Conservation (phyloP, 2,113 vertebrate species). For the Cheirogaleus medius region DNA sequence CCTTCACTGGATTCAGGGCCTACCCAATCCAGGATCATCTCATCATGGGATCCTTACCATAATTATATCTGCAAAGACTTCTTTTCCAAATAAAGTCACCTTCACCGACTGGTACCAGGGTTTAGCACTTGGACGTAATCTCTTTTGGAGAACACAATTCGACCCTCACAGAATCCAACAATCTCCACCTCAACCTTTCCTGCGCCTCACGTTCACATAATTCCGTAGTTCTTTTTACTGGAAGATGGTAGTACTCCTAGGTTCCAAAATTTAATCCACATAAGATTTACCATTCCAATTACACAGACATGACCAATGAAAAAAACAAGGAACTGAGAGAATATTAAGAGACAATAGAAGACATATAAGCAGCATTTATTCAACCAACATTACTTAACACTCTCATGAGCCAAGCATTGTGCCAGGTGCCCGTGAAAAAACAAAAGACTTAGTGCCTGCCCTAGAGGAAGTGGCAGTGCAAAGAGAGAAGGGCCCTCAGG, state of each 20-base stretch:
- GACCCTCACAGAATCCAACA: not conserved
- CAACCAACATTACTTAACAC: not conserved
- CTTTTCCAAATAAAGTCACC: not conserved
- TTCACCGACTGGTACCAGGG: not conserved
- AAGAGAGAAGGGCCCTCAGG: not conserved
- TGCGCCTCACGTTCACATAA: not conserved
- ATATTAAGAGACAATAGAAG: not conserved
- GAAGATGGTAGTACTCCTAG: not conserved
- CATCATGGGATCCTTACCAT: not conserved
- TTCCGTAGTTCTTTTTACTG: not conserved
- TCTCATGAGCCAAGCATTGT: not conserved
- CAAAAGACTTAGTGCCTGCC: not conserved
- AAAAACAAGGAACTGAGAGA: not conserved
- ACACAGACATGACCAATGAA: not conserved
- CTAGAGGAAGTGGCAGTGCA: not conserved
- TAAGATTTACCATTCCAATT: not conserved
- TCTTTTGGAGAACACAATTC: not conserved
- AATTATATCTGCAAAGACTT: not conserved
- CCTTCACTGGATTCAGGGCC: not conserved
- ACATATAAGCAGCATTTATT: not conserved
- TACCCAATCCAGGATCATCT: not conserved
- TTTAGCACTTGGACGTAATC: not conserved
- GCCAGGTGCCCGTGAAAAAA: not conserved
- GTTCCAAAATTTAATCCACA: not conserved
- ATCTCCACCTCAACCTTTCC: not conserved